Base-by-base conservation (phyloP, 2,797 vertebrate species). In the Lepidocolaptes lacrymiger region DNA sequence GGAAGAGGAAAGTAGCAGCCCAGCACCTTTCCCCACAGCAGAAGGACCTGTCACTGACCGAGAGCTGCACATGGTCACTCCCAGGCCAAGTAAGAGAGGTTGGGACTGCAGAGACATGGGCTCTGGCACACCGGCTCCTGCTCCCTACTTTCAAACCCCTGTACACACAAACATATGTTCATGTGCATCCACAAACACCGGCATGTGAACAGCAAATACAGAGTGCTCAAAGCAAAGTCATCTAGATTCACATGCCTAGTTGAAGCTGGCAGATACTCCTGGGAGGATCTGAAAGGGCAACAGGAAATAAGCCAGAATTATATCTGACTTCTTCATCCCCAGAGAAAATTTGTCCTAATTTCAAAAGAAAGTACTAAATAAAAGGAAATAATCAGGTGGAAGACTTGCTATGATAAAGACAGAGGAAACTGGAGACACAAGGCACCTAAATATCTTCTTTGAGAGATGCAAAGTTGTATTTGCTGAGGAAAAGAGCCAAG, bases 71-170 rank as follows among this genome's bases (percentile, higher is more conserved):
- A 34, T 17, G 68, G 43, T 36, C 55, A 28, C 20, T 72, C 34
- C 46, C 43, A 37, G 52, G 69, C 80, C 2, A 2, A 36, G 37
- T 28, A 43, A 56, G 17, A 71, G 64, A 51, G 20, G 14, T 0
- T 67, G 34, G 48, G 26, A 63, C 12, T 17, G 61, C 56, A 85
- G 24, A 88, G 34, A 44, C 39, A 16, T 2, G 27, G 5, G 3
- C 8, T 41, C 41, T 0, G 0, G 49, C 24, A 54, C 4, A 37
- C 58, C 0, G 0, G 34, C 30, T 79, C 63, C 51, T 62, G 46
- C 41, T 82, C 34, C 67, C 48, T 48, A 2, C 15, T 87, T 87
- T 66, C 32, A 58, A 78, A 79, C 6, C 48, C 26, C 2, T 0
- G 3, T 4, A 30, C 43, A 49, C 7, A 14, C 30, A 72, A 68